Conservation (phyloP, 1,140 invertebrate species). For the Cheumatopsyche charites region DNA sequence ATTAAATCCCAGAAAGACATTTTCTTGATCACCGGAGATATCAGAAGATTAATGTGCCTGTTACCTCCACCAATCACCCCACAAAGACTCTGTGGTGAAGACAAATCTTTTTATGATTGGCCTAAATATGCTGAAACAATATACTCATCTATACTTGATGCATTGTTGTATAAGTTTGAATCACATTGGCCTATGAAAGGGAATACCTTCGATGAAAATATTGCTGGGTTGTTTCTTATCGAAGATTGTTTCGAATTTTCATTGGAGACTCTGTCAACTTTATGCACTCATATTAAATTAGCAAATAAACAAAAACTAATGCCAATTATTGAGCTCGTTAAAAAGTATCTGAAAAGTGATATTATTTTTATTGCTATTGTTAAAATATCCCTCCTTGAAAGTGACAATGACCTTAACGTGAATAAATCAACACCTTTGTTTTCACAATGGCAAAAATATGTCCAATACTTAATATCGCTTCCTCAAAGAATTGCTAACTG, state of each 20-base stretch:
- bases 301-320: conserved; percentile 51
- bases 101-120: conserved; percentile 52
- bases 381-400: conserved; percentile 48
- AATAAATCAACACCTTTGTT: conserved; percentile 41
- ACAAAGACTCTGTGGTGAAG: conserved; percentile 61
- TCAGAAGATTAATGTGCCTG: conserved; percentile 49
- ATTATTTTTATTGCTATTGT: conserved; percentile 61
- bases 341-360: conserved; percentile 64
- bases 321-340: conserved; percentile 56
- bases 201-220: conserved; percentile 52
- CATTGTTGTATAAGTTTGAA: conserved; percentile 59
- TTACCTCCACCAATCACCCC: conserved; percentile 69
- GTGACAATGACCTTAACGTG: conserved; percentile 49
- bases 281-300: conserved; percentile 60
- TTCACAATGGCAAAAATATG: conserved; percentile 61
- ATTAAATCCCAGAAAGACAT: conserved; percentile 58
- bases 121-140: conserved; percentile 52
- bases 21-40: conserved; percentile 51
- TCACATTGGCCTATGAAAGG: conserved; percentile 60
- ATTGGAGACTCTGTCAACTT: conserved; percentile 58
- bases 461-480: conserved; percentile 69
- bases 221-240: conserved; percentile 59
- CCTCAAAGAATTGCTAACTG: conserved; percentile 73
- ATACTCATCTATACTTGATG: conserved; percentile 58
- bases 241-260: conserved; percentile 62